Evolutionary conservation across 2,888 invertebrate species (phyloP), one percentile per base, ranked within the genome.

Genomic region (Buathra laborator): DNA sequence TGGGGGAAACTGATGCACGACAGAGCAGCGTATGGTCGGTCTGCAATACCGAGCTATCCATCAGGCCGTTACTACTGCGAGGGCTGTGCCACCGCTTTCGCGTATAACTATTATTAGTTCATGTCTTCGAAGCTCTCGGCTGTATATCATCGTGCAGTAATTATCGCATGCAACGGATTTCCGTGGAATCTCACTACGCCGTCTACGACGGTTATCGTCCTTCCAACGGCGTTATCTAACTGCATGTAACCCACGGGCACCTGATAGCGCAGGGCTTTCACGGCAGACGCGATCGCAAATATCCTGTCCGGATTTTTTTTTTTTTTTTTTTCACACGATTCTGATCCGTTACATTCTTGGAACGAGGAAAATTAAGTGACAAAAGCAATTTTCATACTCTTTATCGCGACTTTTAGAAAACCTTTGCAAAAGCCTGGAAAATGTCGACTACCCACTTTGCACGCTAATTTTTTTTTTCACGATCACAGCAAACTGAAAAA

Each of bases 141-240:
- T 12, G 43, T 37, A 37, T 44, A 74, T 74, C 71, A 72, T 72
- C 44, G 24, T 56, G 24, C 46, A 44, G 53, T 62, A 74, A 74
- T 74, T 62, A 62, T 59, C 29, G 19, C 44, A n/a, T 32, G 74
- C 74, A 44, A 59, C 44, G 62, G 43, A 59, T 74, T 74, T 74
- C 44, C 59, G 62, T 24, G 32, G 44, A 74, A 74, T 74, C 74
- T 62, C 46, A 9, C 29, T 29, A 6, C 46, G 29, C n/a, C 74
- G 46, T 48, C 62, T 19, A 19, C 46, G 53, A 19, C 24, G 44
- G 74, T 74, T 74, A 74, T 74, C 74, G 62, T 46, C 46, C 62
- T 62, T 62, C 62, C 62, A 7, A n/a, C 4, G 59, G 74, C 29
- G 46, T 74, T 74, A 74, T 74, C 62, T 46, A 46, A 62, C 46